phyloP scores from a whole-genome alignment of 2,797 vertebrate species.

The Poeciliopsis infans region DNA sequence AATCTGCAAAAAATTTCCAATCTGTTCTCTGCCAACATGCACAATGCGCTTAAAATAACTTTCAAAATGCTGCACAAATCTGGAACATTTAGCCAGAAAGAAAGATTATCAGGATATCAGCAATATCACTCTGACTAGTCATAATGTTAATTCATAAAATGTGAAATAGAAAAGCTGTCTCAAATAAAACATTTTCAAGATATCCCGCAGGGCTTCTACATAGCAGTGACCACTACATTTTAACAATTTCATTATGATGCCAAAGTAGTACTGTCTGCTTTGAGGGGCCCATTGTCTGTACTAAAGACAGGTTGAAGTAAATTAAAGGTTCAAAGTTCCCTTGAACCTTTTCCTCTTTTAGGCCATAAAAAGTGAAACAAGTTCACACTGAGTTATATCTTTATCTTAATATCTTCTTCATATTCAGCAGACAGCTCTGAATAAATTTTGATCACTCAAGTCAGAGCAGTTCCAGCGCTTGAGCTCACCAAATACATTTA shows the following conservation, averaged over 20 bases:
- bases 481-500: background rate
- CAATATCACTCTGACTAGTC: too few relatives aligned
- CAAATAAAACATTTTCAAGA: too few relatives aligned
- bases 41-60: too few relatives aligned
- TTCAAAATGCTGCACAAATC: too few relatives aligned
- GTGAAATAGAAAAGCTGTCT: too few relatives aligned
- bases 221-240: background rate
- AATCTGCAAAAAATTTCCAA: too few relatives aligned
- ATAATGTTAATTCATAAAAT: too few relatives aligned
- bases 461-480: background rate
- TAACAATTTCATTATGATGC: constrained; percentile 5
- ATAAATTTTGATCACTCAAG: constrained; percentile 1
- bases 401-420: background rate
- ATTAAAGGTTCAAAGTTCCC: background rate
- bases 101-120: too few relatives aligned
- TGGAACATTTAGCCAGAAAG: too few relatives aligned
- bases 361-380: background rate
- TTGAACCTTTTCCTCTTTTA: background rate
- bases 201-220: background rate
- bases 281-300: background rate
- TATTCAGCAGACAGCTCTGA: background rate
- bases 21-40: too few relatives aligned
- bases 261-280: background rate
- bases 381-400: background rate
- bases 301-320: background rate